Evolutionary conservation across 1,140 invertebrate species (phyloP), one percentile per base, ranked within the genome.

Genomic region (Orius laevigatus): DNA sequence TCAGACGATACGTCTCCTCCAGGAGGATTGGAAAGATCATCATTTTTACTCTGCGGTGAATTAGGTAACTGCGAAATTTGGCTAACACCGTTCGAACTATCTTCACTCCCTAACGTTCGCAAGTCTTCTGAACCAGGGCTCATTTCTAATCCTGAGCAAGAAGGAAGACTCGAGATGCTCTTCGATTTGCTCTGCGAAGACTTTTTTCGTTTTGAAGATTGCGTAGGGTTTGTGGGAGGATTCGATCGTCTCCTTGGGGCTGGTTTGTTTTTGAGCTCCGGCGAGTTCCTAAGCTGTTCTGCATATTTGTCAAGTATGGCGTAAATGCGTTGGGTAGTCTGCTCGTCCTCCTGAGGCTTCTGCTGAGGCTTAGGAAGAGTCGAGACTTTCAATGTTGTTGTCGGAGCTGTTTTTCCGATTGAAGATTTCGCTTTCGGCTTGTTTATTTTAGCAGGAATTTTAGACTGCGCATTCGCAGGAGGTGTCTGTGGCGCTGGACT

Each of bases 271-370:
- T 84, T 84, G 12, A 79, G 57, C 61, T 84, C 81, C 0, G 81
- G 81, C 3, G 79, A 83, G 60, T 84, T 84, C 48, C 81, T 66
- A 32, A 84, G 63, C 56, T 84, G 81, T 56, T 84, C 81, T 35
- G 81, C 79, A 61, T 86, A 86, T 57, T 83, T 78, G 2, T 81
- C 80, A 14, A 86, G 61, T 57, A 86, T 86, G 46, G 81, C 81
- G 49, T 84, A 75, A 49, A 86, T 84, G 46, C 81, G 69, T 59
- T 84, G 80, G 1, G 79, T 80, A 0, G 81, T 84, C 58, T 84
- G 78, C 60, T 84, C 81, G 58, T 84, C 81, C 63, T 85, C 82
- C 54, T 81, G 72, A 2, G 80, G 78, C 60, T 84, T 84, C 55
- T 81, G 81, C 49, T 74, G 69, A 1, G 79, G 76, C 47, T 77